Percentiles rank a stretch among this genome's conserved stretches.
These are phyloP conservation scores for Parapsyche elsis DNA, from an alignment of 1,140 invertebrate genomes.

Conservation along the genomic window DNA sequence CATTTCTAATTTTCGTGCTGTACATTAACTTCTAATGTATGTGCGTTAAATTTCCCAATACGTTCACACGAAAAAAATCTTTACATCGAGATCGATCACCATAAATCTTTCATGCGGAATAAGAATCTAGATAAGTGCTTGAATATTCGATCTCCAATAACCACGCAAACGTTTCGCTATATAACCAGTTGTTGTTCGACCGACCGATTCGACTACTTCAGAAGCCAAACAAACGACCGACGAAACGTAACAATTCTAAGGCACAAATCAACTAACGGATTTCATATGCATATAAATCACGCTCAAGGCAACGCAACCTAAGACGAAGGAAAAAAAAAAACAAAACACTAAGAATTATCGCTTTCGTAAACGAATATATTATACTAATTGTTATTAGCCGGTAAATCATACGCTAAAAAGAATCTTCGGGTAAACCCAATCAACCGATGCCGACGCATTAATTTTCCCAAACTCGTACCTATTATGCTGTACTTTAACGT, in stretches of 20 bases:
- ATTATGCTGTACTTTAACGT: background rate
- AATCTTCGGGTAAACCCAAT: slow-evolving; percentile 1
- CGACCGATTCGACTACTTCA: background rate
- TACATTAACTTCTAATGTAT: too few species aligned
- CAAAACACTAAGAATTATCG: slow-evolving; percentile 5
- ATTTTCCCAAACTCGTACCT: too few species aligned
- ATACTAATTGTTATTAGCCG: slow-evolving; percentile 19
- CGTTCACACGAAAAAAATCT: too few species aligned
- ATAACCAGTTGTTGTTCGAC: background rate
- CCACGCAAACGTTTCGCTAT: background rate
- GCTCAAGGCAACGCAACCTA: background rate
- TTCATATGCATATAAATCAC: background rate
- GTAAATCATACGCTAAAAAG: slow-evolving; percentile 7
- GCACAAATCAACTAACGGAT: background rate
- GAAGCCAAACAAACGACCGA: background rate
- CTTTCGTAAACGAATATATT: slow-evolving; percentile 27
- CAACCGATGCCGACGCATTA: background rate
- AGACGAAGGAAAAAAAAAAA: slow-evolving; percentile 1
- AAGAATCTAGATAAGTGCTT: background rate
- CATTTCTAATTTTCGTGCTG: too few species aligned
- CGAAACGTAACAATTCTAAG: background rate
- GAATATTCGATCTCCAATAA: background rate
- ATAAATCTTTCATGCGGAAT: background rate
- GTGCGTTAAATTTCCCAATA: too few species aligned
- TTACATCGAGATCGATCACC: background rate